These are phyloP conservation scores for Carposina sasakii DNA, from an alignment of 1,140 invertebrate species.

Conservation along the genomic window DNA sequence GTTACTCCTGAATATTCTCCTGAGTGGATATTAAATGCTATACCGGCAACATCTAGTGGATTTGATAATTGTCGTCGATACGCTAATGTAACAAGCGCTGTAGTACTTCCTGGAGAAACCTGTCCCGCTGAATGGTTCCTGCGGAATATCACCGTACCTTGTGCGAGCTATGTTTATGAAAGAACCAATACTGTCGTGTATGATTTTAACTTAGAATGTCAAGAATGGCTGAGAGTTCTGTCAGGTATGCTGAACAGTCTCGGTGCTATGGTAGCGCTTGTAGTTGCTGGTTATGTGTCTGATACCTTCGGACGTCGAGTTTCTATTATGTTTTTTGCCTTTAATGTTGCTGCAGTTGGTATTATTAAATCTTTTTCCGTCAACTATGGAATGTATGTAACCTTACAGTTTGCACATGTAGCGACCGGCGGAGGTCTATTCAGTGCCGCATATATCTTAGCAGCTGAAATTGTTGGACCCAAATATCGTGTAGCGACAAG, in stretches of 20 bases:
- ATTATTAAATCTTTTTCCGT: slow-evolving; percentile 49
- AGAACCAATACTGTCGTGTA: slow-evolving; percentile 54
- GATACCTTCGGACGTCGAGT: slow-evolving; percentile 48
- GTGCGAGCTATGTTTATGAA: slow-evolving; percentile 46
- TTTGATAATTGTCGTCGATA: slow-evolving; percentile 50
- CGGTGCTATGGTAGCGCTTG: slow-evolving; percentile 48
- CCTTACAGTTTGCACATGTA: slow-evolving; percentile 52
- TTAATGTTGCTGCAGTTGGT: slow-evolving; percentile 48
- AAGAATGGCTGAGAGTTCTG: slow-evolving; percentile 54
- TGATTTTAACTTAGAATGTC: slow-evolving; percentile 54
- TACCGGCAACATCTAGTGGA: slow-evolving; percentile 39
- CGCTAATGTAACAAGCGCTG: slow-evolving; percentile 26
- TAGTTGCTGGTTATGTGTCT: slow-evolving; percentile 53
- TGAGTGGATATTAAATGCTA: slow-evolving; percentile 48
- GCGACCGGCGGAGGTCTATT: slow-evolving; percentile 56
- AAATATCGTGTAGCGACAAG: slow-evolving; percentile 81
- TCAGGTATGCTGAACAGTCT: slow-evolving; percentile 55
- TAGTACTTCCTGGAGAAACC: slow-evolving; percentile 15
- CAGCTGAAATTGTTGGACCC: slow-evolving; percentile 85
- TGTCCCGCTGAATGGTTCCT: slow-evolving; percentile 45
- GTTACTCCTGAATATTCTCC: slow-evolving; percentile 39
- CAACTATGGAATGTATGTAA: slow-evolving; percentile 55
- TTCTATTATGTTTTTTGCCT: slow-evolving; percentile 51
- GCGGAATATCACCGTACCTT: slow-evolving; percentile 36
- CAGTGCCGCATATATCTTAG: slow-evolving; percentile 68